phyloP scores from a whole-genome alignment of 2,888 invertebrate genomes.

The Minunthozetes semirufus region DNA sequence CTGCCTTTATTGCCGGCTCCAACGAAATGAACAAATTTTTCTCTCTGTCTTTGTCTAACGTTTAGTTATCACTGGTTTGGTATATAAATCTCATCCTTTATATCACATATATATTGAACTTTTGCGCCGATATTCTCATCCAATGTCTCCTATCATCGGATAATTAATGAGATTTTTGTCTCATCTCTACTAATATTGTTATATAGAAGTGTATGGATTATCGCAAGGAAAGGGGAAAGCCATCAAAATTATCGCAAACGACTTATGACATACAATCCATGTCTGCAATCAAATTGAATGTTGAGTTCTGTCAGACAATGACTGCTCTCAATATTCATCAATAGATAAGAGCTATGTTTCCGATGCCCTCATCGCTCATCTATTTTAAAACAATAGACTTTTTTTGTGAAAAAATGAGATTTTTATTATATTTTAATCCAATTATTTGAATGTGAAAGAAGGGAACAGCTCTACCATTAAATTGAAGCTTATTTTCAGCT shows the following conservation, averaged over 20 bases:
- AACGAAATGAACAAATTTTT: constrained; percentile 9
- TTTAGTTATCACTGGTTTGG: not conserved
- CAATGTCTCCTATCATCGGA: not conserved
- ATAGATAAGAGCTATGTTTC: no score
- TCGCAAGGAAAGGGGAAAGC: not conserved
- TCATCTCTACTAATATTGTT: not conserved
- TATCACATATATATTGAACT: constrained; percentile 3
- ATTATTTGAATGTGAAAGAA: no score
- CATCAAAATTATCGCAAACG: not conserved
- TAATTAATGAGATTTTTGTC: constrained; percentile 22
- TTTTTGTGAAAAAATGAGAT: no score
- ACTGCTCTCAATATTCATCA: no score
- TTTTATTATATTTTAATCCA: no score
- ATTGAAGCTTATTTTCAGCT: no score
- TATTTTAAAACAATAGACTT: no score
- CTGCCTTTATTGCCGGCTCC: constrained; percentile 1
- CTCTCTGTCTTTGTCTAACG: not conserved
- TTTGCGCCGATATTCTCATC: not conserved
- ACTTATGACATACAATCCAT: not conserved
- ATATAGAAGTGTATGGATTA: not conserved
- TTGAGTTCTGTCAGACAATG: no score
- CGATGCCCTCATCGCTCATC: no score
- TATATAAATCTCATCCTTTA: constrained; percentile 8
- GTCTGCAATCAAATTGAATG: no score
- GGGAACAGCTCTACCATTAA: no score